Evolutionary conservation across 2,888 invertebrate species (phyloP).

Genomic region (Epinotia bilunana): DNA sequence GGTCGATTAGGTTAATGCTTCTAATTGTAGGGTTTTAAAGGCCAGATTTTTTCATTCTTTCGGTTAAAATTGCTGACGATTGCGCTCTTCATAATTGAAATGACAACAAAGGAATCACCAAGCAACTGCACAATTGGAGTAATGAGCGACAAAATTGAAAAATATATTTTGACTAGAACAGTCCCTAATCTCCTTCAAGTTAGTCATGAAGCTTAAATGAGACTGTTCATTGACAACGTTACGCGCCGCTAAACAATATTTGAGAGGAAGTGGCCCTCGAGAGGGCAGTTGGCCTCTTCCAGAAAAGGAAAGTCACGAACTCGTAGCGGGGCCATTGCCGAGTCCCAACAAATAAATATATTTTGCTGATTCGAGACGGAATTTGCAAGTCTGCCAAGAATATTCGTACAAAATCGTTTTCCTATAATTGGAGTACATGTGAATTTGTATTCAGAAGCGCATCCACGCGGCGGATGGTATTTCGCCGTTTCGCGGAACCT

Average conservation of each 20-base stretch:
- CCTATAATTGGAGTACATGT: constrained; percentile 85
- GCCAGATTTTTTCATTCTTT: not conserved
- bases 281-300: constrained; percentile 61
- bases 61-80: not conserved
- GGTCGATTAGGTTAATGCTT: no score
- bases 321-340: constrained; percentile 71
- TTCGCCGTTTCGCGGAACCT: constrained; percentile 77
- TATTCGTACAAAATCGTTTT: constrained; percentile 85
- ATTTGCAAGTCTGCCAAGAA: constrained; percentile 85
- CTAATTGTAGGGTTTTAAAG: no score
- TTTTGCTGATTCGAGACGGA: constrained; percentile 81
- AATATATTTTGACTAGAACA: constrained; percentile 19
- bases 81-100: not conserved
- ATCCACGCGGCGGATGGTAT: constrained; percentile 80
- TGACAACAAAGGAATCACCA: not conserved
- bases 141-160: constrained; percentile 9
- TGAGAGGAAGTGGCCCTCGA: constrained; percentile 51
- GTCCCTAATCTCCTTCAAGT: constrained; percentile 37
- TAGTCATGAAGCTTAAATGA: constrained; percentile 43
- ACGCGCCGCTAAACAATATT: constrained; percentile 46
- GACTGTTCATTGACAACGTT: constrained; percentile 44
- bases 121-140: constrained; percentile 3
- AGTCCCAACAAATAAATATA: constrained; percentile 82
- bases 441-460: constrained; percentile 84
- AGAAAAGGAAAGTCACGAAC: constrained; percentile 71